Conservation (phyloP, 1,140 invertebrate species). For the Ostrea denselamellosa region DNA sequence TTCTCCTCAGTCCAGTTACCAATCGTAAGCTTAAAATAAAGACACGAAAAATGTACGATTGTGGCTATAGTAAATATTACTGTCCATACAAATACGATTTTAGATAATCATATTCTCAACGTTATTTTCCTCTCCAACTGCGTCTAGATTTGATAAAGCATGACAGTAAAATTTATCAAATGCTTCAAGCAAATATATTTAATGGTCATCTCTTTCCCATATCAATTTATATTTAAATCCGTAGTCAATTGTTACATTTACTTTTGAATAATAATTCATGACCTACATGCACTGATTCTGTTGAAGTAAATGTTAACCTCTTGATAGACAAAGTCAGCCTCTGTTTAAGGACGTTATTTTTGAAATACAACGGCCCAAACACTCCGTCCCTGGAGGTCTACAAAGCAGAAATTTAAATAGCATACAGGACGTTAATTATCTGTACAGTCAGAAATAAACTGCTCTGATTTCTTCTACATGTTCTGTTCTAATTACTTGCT, state of each 20-base stretch:
- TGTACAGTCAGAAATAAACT: no score
- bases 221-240: neutral
- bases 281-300: neutral
- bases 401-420: neutral
- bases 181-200: no score
- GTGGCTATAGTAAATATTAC: no score
- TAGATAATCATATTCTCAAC: no score
- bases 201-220: no score
- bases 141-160: no score
- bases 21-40: conserved; percentile 13
- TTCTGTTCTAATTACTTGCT: no score
- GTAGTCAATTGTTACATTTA: neutral
- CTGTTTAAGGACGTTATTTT: conserved; percentile 52
- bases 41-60: conserved; percentile 63
- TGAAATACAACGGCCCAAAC: conserved; percentile 57
- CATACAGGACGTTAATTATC: neutral
- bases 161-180: no score
- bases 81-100: no score
- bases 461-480: no score
- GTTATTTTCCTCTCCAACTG: no score
- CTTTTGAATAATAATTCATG: neutral
- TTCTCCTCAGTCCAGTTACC: conserved; percentile 81
- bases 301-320: conserved; percentile 46
- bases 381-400: conserved; percentile 57
- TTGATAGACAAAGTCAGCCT: conserved; percentile 59